Evolutionary conservation across 2,888 invertebrate species (phyloP).

Genomic region (Chydorus sphaericus): DNA sequence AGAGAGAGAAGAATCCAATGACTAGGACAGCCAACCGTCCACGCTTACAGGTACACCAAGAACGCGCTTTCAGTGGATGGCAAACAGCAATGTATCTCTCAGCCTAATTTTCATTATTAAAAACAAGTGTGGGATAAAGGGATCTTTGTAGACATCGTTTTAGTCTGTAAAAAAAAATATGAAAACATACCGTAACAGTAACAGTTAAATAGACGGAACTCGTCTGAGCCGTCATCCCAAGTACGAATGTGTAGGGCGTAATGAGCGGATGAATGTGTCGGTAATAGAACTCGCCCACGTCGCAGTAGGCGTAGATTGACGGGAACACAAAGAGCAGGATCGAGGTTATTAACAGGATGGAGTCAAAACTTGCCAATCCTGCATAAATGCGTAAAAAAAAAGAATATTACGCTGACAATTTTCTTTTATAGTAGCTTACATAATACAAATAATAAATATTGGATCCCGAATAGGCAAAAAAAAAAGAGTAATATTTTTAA

Average conservation of each 20-base stretch:
- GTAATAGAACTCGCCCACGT: slow-evolving; percentile 51
- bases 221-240: slow-evolving; percentile 44
- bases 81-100: slow-evolving; percentile 49
- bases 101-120: too few species aligned
- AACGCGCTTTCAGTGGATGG: slow-evolving; percentile 65
- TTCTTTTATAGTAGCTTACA: background rate
- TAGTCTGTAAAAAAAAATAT: too few species aligned
- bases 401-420: too few species aligned
- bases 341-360: slow-evolving; percentile 71
- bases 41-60: slow-evolving; percentile 75
- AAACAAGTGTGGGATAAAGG: slow-evolving; percentile 63
- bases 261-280: slow-evolving; percentile 55
- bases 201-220: slow-evolving; percentile 40
- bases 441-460: background rate
- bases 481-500: too few species aligned
- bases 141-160: too few species aligned
- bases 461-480: background rate
- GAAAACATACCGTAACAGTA: background rate
- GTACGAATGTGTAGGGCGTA: slow-evolving; percentile 21
- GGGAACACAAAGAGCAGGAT: slow-evolving; percentile 73
- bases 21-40: slow-evolving; percentile 70
- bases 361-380: slow-evolving; percentile 75
- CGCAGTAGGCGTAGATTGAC: slow-evolving; percentile 69
- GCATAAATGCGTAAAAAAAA: background rate
- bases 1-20: slow-evolving; percentile 60